Evolutionary conservation across 2,888 invertebrate genomes (phyloP), one percentile per base, ranked within the genome.

Genomic region (Pyrocoelia pectoralis): DNA sequence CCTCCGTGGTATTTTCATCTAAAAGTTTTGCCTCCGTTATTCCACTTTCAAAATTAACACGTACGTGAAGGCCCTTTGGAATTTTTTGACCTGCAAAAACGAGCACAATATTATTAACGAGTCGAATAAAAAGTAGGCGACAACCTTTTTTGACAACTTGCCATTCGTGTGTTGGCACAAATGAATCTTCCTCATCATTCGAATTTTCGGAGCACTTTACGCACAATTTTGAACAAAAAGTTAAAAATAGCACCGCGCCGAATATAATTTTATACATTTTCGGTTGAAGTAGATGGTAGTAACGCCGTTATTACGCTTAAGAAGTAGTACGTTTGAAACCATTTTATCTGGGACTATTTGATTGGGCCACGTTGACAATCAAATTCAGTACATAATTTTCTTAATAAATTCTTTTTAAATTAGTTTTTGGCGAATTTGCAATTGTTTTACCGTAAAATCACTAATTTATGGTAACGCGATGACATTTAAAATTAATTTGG

Each of bases 21-120:
- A 92, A 72, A 29, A 93, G 79, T 80, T 92, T 93, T 0, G 92
- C 93, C 79, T 93, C 91, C 38, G 86, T 89, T 65, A 85, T 75
- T 0, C 92, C 92, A 9, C 91, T 92, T 79, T 88, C 81, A n/a
- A 94, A 80, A 81, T 93, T 89, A 61, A 93, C 85, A 50, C 92
- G 83, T 3, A 92, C 84, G 77, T 94, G 93, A 1, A 93, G 81
- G 1, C 93, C 93, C 60, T 84, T 80, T 1, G 93, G 92, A 70
- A 93, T 84, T 13, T 84, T 82, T 78, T 91, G 90, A 62, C 89
- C 93, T 90, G 24, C 6, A 5, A 6, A 5, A 24, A 24, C n/a
- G n/a, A 24, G 24, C 3, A 5, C 69, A 43, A 79, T 77, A 29
- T 29, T 9, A 6, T 24, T 5, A 24, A 24, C n/a, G n/a, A 24